These are phyloP conservation scores for Etia nguti DNA, from an alignment of 2,113 vertebrate species.

Conservation along the genomic window DNA sequence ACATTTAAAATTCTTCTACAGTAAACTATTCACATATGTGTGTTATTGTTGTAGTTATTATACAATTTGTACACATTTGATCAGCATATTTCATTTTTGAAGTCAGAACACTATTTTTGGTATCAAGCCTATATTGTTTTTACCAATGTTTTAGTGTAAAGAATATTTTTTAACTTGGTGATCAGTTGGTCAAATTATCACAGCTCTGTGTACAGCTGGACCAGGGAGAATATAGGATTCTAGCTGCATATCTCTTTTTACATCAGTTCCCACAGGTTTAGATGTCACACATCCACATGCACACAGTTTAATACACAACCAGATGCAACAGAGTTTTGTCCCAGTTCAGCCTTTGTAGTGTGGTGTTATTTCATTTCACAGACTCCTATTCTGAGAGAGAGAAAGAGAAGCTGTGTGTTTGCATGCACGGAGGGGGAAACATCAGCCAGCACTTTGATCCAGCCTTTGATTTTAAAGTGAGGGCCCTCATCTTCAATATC, in stretches of 20 bases:
- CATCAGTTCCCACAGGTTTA: slow-evolving; percentile 52
- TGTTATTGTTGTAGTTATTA: neutral
- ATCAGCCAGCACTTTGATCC: slow-evolving; percentile 44
- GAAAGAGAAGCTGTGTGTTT: slow-evolving; percentile 20
- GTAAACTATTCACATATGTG: neutral
- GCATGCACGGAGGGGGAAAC: neutral
- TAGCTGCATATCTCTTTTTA: neutral
- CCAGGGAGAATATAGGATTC: neutral
- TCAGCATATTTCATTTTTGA: neutral
- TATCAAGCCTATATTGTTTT: neutral
- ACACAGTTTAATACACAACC: neutral
- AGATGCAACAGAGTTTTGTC: slow-evolving; percentile 24
- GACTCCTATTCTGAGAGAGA: neutral
- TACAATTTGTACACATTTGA: neutral
- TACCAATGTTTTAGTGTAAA: neutral
- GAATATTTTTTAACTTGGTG: neutral
- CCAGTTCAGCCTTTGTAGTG: slow-evolving; percentile 46
- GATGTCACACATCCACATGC: slow-evolving; percentile 33
- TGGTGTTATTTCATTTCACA: slow-evolving; percentile 28
- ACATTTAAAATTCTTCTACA: neutral
- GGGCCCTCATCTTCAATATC: slow-evolving; percentile 54
- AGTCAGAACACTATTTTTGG: neutral
- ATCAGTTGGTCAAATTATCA: neutral
- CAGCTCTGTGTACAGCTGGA: neutral
- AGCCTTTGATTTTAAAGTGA: slow-evolving; percentile 61